Evolutionary conservation across 2,113 vertebrate species (phyloP), one percentile per base, ranked within the genome.

Genomic region (Hippoglossus stenolepis): DNA sequence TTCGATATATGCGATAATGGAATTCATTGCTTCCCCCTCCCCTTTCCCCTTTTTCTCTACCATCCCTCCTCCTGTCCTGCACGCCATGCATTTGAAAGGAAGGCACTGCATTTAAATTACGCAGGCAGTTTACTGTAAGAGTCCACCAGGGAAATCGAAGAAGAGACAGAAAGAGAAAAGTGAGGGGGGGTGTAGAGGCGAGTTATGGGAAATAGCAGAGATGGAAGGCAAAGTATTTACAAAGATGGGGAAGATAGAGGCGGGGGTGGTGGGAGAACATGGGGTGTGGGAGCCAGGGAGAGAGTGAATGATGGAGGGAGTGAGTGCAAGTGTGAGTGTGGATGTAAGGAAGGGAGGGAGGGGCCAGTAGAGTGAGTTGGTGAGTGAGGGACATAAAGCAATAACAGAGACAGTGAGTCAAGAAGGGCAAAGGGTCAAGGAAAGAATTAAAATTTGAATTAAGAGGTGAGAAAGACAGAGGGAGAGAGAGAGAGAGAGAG

Each of bases 71-170:
- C 75, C 70, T 68, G 51, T 80, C 85, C 80, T 66, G 67, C 76
- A 83, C 65, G 0, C 73, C 73, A 72, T 90, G 82, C 87, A 87
- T 92, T 87, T 89, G 78, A 84, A 89, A 91, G 75, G 77, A 82
- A 89, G 82, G 82, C 86, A 82, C 76, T 83, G 75, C 91, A 93
- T 92, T 94, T 91, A 93, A 93, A 93, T 94, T 85, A 93, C 71
- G 61, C 82, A 54, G 77, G 88, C 91, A 88, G 90, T 93, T 93
- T 93, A 93, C 90, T 88, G 89, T 89, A 93, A 94, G 91, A 88
- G 90, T 90, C 89, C 91, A 91, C 89, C 73, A 81, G 92, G 86
- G 91, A 91, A 86, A 92, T 87, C 62, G 91, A 92, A 89, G 84
- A 71, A 79, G 82, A 87, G 77, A 86, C 63, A 65, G 76, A 83